Percentiles rank a stretch among this genome's conserved stretches.
phyloP scores from a whole-genome alignment of 2,888 invertebrate species.

The Drosophila mettleri region DNA sequence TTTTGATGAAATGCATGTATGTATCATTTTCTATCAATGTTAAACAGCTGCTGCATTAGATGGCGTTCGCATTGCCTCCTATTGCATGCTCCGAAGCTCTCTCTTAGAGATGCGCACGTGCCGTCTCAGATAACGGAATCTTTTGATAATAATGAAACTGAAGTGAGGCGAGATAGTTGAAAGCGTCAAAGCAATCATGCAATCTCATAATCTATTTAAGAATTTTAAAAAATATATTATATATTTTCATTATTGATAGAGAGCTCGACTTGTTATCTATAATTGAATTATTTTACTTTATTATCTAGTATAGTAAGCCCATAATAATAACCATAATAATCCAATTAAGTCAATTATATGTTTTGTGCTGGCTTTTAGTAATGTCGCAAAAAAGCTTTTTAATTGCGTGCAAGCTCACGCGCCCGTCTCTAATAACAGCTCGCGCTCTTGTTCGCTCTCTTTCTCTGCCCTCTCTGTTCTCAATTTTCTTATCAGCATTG shows the following conservation, averaged over 20 bases:
- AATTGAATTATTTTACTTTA: no score
- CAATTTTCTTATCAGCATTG: constrained; percentile 43
- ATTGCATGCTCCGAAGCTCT: not conserved
- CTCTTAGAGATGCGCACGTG: constrained; percentile 17
- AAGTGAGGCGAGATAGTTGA: no score
- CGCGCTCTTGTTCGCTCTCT: not conserved
- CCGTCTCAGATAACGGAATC: not conserved
- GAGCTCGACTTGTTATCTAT: no score
- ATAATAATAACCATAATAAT: no score
- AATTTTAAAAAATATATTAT: no score
- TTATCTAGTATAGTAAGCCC: no score
- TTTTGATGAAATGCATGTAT: not conserved
- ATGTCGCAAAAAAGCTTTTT: not conserved
- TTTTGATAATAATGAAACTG: not conserved
- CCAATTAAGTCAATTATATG: no score
- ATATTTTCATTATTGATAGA: no score
- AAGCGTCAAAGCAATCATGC: no score
- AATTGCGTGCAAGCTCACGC: not conserved
- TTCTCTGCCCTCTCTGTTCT: not conserved
- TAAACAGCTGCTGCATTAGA: constrained; percentile 20
- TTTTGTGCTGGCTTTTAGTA: no score
- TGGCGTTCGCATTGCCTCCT: constrained; percentile 26
- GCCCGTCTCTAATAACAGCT: constrained; percentile 22
- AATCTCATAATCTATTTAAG: no score
- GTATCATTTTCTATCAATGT: not conserved